Evolutionary conservation across 1,140 invertebrate species (phyloP).

Genomic region (Trigoniulus corallinus): DNA sequence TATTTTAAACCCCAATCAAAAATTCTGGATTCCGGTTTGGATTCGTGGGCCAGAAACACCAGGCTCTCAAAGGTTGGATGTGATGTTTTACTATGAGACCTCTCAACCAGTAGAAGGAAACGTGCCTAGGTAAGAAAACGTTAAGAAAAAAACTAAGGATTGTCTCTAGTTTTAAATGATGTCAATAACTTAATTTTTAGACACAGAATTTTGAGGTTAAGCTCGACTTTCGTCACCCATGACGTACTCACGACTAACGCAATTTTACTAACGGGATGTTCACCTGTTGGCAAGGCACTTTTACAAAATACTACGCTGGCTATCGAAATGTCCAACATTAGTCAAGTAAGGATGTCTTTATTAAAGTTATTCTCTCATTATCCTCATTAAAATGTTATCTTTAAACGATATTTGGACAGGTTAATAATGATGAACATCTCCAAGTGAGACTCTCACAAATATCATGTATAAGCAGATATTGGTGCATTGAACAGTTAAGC

Average conservation of each 20-base stretch:
- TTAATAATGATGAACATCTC: not conserved
- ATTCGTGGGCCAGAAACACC: conserved; percentile 44
- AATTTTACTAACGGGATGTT: not conserved
- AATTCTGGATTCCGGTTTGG: conserved; percentile 44
- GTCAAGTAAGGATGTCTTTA: too few species aligned
- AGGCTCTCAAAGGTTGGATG: conserved; percentile 41
- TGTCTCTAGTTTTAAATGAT: not conserved
- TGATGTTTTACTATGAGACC: conserved; percentile 54
- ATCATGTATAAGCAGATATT: not conserved
- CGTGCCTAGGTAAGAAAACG: conserved; percentile 8
- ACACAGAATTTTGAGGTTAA: not conserved
- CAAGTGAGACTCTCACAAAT: not conserved
- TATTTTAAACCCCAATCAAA: conserved; percentile 19
- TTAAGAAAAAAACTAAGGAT: not conserved
- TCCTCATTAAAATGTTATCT: not conserved
- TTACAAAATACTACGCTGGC: not conserved
- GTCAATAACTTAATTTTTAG: not conserved
- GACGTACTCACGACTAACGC: not conserved
- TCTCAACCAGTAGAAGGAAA: conserved; percentile 17
- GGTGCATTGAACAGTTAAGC: conserved; percentile 7
- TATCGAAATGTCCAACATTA: not conserved
- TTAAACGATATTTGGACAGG: not conserved
- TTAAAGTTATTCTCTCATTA: not conserved
- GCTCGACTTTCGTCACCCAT: not conserved
- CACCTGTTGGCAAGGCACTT: not conserved